Percentiles rank a stretch among this genome's conserved stretches.
Evolutionary conservation across 2,113 vertebrate species (phyloP).

Genomic region (Xiphophorus hellerii): DNA sequence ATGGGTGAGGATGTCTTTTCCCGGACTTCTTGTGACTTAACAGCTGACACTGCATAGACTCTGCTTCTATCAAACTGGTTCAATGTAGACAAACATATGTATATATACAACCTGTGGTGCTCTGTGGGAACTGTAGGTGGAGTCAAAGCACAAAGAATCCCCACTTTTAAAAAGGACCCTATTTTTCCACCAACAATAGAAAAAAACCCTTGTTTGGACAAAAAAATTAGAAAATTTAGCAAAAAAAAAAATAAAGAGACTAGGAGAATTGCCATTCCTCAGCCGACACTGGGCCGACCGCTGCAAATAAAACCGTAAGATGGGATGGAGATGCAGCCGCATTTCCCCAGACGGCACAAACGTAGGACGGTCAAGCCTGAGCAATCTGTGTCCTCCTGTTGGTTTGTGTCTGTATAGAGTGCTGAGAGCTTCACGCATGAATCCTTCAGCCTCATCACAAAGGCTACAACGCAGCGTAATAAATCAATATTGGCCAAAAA

Average conservation of each 20-base stretch:
- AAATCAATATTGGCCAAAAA: slow-evolving; percentile 20
- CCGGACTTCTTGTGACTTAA: not conserved
- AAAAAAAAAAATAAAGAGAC: slow-evolving; percentile 15
- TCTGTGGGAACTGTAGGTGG: slow-evolving; percentile 72
- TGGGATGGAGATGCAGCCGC: slow-evolving; percentile 39
- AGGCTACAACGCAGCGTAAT: slow-evolving; percentile 31
- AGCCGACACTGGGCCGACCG: slow-evolving; percentile 30
- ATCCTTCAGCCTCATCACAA: slow-evolving; percentile 26
- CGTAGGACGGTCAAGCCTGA: slow-evolving; percentile 63
- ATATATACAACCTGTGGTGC: slow-evolving; percentile 53
- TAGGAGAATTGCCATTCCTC: slow-evolving; percentile 34
- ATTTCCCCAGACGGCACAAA: slow-evolving; percentile 37
- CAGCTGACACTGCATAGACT: not conserved
- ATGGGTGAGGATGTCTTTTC: not conserved
- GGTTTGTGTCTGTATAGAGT: slow-evolving; percentile 34
- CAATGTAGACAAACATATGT: not conserved
- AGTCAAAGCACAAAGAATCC: slow-evolving; percentile 70
- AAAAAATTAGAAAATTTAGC: slow-evolving; percentile 32
- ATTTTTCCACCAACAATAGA: not conserved
- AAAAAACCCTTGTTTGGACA: slow-evolving; percentile 17
- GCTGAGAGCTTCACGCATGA: slow-evolving; percentile 20
- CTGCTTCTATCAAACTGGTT: not conserved
- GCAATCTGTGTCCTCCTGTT: slow-evolving; percentile 59
- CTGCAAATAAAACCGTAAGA: slow-evolving; percentile 48
- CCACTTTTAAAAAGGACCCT: slow-evolving; percentile 2